phyloP scores from a whole-genome alignment of 1,140 invertebrate species.

The Pollicipes pollicipes region DNA sequence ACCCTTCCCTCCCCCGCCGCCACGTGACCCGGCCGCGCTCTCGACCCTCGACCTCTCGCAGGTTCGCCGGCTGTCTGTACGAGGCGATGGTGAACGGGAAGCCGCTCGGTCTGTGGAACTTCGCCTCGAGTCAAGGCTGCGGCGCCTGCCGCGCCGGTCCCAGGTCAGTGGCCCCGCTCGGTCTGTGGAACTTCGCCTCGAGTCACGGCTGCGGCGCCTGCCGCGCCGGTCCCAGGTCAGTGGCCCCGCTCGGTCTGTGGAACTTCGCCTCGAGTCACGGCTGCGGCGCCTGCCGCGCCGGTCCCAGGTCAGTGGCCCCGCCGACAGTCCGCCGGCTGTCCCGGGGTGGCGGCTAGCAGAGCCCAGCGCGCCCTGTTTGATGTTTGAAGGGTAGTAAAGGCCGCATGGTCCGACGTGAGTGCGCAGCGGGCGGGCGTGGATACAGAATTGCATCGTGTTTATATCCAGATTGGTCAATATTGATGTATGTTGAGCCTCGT shows the following conservation, averaged over 20 bases:
- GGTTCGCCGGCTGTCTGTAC: conserved; percentile 50
- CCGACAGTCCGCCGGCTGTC: too few species aligned
- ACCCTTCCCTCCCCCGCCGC: too few species aligned
- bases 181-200: conserved; percentile 71
- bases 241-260: conserved; percentile 61
- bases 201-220: conserved; percentile 45
- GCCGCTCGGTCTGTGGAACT: conserved; percentile 75
- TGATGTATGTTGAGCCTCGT: too few species aligned
- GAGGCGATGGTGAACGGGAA: conserved; percentile 55
- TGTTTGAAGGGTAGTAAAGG: too few species aligned
- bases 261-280: conserved; percentile 52
- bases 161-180: conserved; percentile 35
- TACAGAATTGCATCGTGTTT: too few species aligned
- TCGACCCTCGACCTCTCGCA: too few species aligned
- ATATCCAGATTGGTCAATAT: too few species aligned
- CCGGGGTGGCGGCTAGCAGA: too few species aligned
- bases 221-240: conserved; percentile 32
- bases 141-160: conserved; percentile 47
- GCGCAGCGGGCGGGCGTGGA: too few species aligned
- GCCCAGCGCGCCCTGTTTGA: too few species aligned
- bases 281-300: conserved; percentile 50
- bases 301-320: conserved; percentile 21
- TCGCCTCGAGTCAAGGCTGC: conserved; percentile 40
- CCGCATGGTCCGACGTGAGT: too few species aligned
- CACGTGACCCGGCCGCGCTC: too few species aligned